Conservation (phyloP, 2,888 invertebrate genomes). For the Drosophila kuntzei region DNA sequence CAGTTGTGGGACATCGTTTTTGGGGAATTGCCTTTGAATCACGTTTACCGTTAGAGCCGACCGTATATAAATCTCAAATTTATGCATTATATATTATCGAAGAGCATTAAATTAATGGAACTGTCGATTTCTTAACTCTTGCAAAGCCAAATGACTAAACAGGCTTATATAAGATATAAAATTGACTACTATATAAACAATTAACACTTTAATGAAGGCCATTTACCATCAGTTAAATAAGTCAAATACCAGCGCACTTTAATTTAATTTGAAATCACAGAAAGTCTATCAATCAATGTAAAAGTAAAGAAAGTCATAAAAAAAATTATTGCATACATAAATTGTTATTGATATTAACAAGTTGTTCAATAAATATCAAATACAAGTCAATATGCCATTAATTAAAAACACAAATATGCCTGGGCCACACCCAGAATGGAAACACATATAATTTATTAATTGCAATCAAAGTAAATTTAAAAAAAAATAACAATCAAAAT, state of each 20-base stretch:
- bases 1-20: constrained; percentile 55
- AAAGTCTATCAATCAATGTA: constrained; percentile 17
- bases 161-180: not conserved
- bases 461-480: constrained; percentile 18
- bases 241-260: constrained; percentile 2
- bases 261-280: constrained; percentile 5
- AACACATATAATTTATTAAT: constrained; percentile 27
- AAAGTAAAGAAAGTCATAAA: constrained; percentile 20
- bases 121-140: constrained; percentile 6
- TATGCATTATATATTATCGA: constrained; percentile 43
- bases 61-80: constrained; percentile 58
- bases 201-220: not conserved
- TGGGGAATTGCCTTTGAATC: constrained; percentile 54
- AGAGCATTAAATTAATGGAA: constrained; percentile 53
- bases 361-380: constrained; percentile 14
- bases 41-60: constrained; percentile 64
- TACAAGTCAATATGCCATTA: constrained; percentile 10
- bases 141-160: constrained; percentile 30
- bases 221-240: constrained; percentile 8
- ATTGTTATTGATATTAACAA: constrained; percentile 20
- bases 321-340: constrained; percentile 19
- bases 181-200: not conserved
- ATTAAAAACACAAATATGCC: constrained; percentile 18
- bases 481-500: constrained; percentile 14
- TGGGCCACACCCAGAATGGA: not conserved